Evolutionary conservation across 2,888 invertebrate species (phyloP).

Genomic region (Trissonchulus latispiculum): DNA sequence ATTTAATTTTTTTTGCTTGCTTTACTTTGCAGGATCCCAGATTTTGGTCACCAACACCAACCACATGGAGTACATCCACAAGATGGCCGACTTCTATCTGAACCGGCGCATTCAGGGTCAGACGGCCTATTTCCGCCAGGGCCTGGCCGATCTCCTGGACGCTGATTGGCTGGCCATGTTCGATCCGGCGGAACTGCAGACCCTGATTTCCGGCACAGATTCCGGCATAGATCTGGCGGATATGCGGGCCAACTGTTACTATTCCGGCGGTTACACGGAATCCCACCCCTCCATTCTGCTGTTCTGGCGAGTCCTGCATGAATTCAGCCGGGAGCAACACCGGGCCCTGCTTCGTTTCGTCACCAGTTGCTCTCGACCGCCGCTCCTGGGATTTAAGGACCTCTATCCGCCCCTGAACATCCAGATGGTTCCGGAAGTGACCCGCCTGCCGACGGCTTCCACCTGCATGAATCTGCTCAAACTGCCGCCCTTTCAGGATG

Average conservation of each 20-base stretch:
- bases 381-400: constrained; percentile 66
- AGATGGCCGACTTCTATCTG: constrained; percentile 87
- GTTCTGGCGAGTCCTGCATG: constrained; percentile 79
- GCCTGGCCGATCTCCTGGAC: constrained; percentile 77
- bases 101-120: constrained; percentile 73
- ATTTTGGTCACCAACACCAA: constrained; percentile 83
- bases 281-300: constrained; percentile 71
- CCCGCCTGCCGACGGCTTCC: constrained; percentile 81
- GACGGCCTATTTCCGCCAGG: constrained; percentile 75
- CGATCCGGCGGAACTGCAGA: constrained; percentile 81
- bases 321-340: constrained; percentile 60
- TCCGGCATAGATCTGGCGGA: constrained; percentile 86
- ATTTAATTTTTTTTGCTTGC: too few relatives aligned
- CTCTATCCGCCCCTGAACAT: constrained; percentile 91
- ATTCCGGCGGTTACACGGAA: constrained; percentile 52
- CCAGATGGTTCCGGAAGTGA: constrained; percentile 50
- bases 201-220: constrained; percentile 88
- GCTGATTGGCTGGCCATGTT: constrained; percentile 90
- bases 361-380: constrained; percentile 92
- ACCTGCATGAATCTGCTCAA: constrained; percentile 97
- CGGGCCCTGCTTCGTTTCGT: constrained; percentile 87
- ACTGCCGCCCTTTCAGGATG: constrained; percentile 74
- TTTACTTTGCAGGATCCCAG: constrained; percentile 53
- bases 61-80: constrained; percentile 87
- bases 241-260: constrained; percentile 71